Percentiles rank a stretch among this genome's conserved stretches.
phyloP scores from a whole-genome alignment of 2,113 vertebrate species.

The Butorides virescens region DNA sequence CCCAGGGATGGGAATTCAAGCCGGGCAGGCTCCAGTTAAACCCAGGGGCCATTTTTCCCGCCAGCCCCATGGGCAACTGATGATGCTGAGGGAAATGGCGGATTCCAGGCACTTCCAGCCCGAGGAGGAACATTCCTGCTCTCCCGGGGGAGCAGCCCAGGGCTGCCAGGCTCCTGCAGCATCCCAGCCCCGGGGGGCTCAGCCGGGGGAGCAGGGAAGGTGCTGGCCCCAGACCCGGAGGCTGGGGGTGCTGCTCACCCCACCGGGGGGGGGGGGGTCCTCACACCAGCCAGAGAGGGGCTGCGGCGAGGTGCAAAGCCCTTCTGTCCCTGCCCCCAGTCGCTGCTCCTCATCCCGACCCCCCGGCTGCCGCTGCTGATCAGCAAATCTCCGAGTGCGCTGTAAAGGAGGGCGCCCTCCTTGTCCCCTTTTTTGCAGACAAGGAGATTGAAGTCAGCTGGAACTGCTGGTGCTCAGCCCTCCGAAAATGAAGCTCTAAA shows the following conservation, averaged over 20 bases:
- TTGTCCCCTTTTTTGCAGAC: neutral
- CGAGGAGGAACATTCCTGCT: fast-evolving
- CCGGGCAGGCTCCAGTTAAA: fast-evolving
- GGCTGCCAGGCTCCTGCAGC: fast-evolving
- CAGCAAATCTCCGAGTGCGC: neutral
- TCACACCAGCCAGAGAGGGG: neutral
- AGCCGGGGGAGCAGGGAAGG: neutral
- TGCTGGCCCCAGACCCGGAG: fast-evolving
- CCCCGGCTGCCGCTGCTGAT: neutral
- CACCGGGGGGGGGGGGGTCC: fast-evolving
- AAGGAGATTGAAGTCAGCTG: neutral
- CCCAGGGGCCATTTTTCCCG: neutral
- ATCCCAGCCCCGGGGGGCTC: neutral
- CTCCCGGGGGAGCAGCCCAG: neutral
- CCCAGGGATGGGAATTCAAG: neutral
- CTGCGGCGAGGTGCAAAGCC: neutral
- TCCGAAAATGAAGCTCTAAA: neutral
- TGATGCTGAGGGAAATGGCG: fast-evolving
- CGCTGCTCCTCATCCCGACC: neutral
- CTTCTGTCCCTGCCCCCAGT: neutral
- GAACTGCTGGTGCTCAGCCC: neutral
- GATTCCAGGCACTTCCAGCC: neutral
- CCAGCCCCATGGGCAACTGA: neutral
- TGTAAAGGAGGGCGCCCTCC: neutral
- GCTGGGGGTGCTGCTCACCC: neutral